Evolutionary conservation across 2,888 invertebrate genomes (phyloP).

Genomic region (Xylota segnis): DNA sequence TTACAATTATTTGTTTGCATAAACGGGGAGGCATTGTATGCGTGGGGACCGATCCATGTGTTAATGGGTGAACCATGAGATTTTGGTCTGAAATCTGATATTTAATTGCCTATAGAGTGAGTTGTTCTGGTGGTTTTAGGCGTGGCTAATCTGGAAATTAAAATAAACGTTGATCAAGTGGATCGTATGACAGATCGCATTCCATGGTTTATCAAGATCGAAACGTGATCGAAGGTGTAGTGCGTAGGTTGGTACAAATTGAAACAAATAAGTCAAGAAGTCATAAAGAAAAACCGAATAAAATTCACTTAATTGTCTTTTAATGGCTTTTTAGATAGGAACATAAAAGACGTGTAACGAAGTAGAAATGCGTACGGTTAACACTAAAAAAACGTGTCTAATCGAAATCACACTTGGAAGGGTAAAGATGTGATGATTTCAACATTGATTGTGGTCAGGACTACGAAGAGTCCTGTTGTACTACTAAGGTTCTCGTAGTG

Average conservation of each 20-base stretch:
- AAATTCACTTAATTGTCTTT: neutral
- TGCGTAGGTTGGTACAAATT: neutral
- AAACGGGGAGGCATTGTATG: neutral
- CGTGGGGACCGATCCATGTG: neutral
- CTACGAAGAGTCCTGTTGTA: too few relatives aligned
- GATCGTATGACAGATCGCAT: neutral
- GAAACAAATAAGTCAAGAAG: neutral
- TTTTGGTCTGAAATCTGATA: neutral
- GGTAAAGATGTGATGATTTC: too few relatives aligned
- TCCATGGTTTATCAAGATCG: neutral
- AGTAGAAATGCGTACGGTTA: too few relatives aligned
- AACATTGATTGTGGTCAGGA: too few relatives aligned
- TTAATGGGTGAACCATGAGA: neutral
- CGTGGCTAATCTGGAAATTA: conserved; percentile 2
- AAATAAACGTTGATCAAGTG: neutral
- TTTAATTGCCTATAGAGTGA: neutral
- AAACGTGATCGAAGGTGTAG: neutral
- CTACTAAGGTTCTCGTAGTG: too few relatives aligned
- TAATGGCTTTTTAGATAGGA: neutral
- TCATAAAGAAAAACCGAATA: neutral
- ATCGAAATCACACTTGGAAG: too few relatives aligned
- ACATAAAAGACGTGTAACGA: neutral
- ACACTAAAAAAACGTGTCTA: too few relatives aligned
- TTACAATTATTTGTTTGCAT: conserved; percentile 2
- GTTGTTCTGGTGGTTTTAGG: neutral